Evolutionary conservation across 2,888 invertebrate genomes (phyloP).

Genomic region (Torymus auratus): DNA sequence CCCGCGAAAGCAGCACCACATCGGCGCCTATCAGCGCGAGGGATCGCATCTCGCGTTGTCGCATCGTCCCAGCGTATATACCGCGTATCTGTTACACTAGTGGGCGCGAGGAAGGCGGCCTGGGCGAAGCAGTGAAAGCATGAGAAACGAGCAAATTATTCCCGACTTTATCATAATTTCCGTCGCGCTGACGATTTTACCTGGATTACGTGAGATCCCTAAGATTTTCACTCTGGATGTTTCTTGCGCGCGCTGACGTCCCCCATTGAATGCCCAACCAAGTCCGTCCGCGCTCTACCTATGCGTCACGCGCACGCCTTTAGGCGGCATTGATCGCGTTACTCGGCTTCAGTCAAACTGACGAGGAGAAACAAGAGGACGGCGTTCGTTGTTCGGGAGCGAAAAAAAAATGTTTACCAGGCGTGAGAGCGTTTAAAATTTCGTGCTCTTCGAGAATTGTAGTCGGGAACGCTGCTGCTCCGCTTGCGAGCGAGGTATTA

Average conservation of each 20-base stretch:
- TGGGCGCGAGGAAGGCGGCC: constrained; percentile 24
- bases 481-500: neutral
- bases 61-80: too few species aligned
- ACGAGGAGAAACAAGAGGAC: neutral
- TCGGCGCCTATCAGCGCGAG: constrained; percentile 45
- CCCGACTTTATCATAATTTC: constrained; percentile 68
- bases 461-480: constrained; percentile 8
- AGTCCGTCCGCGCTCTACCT: too few species aligned
- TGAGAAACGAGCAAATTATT: constrained; percentile 69
- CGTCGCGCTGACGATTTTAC: constrained; percentile 3
- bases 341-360: neutral
- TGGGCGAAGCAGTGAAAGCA: constrained; percentile 63
- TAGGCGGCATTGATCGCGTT: neutral
- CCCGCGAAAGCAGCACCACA: neutral
- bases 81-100: constrained; percentile 27
- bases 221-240: neutral
- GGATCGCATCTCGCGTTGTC: constrained; percentile 58
- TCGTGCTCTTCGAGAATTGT: constrained; percentile 7
- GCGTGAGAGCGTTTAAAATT: constrained; percentile 9
- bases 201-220: neutral
- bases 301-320: too few species aligned
- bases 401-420: neutral
- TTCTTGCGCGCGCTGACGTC: neutral
- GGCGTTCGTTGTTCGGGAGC: too few species aligned
- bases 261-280: neutral